These are phyloP conservation scores for Podiceps cristatus DNA, from an alignment of 2,113 vertebrate species.

Conservation along the genomic window DNA sequence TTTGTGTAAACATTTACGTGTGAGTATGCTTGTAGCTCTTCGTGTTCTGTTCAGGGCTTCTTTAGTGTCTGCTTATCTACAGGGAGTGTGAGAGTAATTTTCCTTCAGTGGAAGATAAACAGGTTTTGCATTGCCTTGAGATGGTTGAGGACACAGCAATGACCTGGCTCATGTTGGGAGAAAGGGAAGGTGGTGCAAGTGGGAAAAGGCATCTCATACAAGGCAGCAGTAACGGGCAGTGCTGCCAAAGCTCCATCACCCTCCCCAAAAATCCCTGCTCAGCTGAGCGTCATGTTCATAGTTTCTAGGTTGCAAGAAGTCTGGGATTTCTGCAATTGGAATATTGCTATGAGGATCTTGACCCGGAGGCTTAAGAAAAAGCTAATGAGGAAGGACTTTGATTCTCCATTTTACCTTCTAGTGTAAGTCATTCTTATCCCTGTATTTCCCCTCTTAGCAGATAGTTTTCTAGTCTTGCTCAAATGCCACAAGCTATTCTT, in stretches of 20 bases:
- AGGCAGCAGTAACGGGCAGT: fast-evolving
- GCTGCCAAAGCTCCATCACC: not conserved
- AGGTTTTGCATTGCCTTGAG: not conserved
- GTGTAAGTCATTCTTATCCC: not conserved
- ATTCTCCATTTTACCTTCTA: not conserved
- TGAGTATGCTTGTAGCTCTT: not conserved
- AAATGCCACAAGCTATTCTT: not conserved
- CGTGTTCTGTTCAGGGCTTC: not conserved
- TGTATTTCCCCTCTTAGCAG: not conserved
- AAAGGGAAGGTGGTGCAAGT: not conserved
- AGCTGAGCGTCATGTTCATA: not conserved
- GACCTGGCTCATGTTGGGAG: not conserved
- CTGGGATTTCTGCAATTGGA: not conserved
- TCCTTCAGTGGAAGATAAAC: not conserved
- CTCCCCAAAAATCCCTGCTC: too few species aligned
- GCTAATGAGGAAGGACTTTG: not conserved
- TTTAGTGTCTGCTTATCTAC: not conserved
- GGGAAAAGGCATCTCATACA: not conserved
- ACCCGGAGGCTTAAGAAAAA: not conserved
- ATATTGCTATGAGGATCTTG: not conserved
- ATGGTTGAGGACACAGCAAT: not conserved
- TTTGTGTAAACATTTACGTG: not conserved
- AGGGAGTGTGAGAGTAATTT: not conserved
- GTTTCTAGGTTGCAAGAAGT: not conserved
- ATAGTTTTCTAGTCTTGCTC: not conserved